Evolutionary conservation across 2,888 invertebrate genomes (phyloP).

Genomic region (Laspeyria flexula): DNA sequence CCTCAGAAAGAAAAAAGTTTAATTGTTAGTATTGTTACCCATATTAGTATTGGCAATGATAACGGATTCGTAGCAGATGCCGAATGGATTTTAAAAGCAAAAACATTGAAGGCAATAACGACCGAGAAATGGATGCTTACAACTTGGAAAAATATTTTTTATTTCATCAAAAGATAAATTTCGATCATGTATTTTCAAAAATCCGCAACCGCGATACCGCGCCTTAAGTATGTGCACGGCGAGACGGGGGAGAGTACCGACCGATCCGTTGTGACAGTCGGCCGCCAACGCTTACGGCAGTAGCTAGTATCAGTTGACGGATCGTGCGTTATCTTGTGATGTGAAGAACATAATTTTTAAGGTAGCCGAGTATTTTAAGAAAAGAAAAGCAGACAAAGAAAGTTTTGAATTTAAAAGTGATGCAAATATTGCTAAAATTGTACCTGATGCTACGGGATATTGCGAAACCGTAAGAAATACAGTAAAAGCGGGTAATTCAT

Average conservation of each 20-base stretch:
- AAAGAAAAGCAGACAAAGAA: conserved; percentile 13
- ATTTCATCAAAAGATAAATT: too few relatives aligned
- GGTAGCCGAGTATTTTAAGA: conserved; percentile 2
- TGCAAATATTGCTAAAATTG: conserved; percentile 17
- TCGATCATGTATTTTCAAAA: too few relatives aligned
- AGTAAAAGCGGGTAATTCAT: background rate
- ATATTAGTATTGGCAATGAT: too few relatives aligned
- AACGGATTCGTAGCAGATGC: too few relatives aligned
- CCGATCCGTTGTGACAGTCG: background rate
- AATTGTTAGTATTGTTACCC: too few relatives aligned
- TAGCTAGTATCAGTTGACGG: conserved; percentile 5
- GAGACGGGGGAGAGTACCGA: background rate
- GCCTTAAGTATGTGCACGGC: background rate
- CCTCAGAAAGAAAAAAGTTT: too few relatives aligned
- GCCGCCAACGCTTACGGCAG: background rate
- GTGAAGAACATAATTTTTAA: conserved; percentile 12
- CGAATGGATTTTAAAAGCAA: too few relatives aligned
- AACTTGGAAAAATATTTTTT: too few relatives aligned
- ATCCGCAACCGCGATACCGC: too few relatives aligned
- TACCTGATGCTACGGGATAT: conserved; percentile 1
- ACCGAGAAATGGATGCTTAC: too few relatives aligned
- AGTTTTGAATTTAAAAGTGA: conserved; percentile 23
- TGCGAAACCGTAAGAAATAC: conserved; percentile 7
- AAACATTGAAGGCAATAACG: too few relatives aligned
- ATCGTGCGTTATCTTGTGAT: conserved; percentile 19